Base-by-base conservation (phyloP, 2,888 invertebrate genomes). In the Drosophila neotestacea region DNA sequence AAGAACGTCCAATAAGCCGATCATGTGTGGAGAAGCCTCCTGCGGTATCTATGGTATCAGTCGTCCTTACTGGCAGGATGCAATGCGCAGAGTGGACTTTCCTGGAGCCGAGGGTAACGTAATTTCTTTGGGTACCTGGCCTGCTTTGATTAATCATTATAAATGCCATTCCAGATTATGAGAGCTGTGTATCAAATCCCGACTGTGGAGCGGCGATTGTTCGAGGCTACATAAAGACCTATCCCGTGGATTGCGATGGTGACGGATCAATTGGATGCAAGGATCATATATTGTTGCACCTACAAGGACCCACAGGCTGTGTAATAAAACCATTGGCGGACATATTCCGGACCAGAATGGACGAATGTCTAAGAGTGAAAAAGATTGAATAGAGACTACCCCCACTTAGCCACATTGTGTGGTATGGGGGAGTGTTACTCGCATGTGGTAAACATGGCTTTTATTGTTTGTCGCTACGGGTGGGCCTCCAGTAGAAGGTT, bases 301-400 rank as follows among this genome's bases (percentile, higher is more conserved):
- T 90, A 47, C 70, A 77, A 11, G 92, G 91, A 6, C 86, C 91
- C 2, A 74, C 41, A 2, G 91, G 89, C 10, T 91, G 91, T 58
- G 38, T 32, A 7, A 60, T 36, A 60, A 78, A 54, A 11, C 56
- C 70, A 58, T 63, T 81, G 68, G 27, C 65, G 47, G 90, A 79
- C 72, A 44, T 44, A 91, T 90, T n/a, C 89, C 89, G 92, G 83
- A 93, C 63, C 93, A 95, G 87, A 91, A 92, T 89, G 93, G 28
- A 60, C 10, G n/a, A 54, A 13, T 88, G 88, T 61, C 50, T 81
- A 52, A 54, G 38, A 59, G 13, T 41, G 30, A 70, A 54, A 22
- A 11, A 51, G 36, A 32, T 79, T 56, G 42, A 66, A 42, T 82
- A 70, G 68, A 56, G 46, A 71, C 22, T 27, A 32, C 6, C 16